Conservation (phyloP, 2,888 invertebrate species). For the Flexamia atlantica region DNA sequence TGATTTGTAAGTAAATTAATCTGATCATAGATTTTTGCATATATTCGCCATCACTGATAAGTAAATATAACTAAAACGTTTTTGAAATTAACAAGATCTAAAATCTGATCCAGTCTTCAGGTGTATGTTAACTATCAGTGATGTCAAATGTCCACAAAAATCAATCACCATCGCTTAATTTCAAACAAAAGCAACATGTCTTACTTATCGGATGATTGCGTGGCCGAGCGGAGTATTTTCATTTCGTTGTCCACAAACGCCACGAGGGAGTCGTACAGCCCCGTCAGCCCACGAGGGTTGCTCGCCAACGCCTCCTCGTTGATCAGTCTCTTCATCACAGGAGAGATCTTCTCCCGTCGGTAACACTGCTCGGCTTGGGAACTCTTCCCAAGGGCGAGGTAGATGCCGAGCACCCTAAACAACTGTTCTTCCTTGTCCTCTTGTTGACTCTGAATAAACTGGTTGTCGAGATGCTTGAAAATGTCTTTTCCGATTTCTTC, state of each 20-base stretch:
- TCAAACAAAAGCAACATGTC: background rate
- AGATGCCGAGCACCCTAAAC: constrained; percentile 73
- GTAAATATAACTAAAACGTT: too few species aligned
- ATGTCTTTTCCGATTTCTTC: constrained; percentile 73
- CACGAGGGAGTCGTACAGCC: constrained; percentile 85
- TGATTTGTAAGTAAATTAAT: too few species aligned
- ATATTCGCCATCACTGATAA: too few species aligned
- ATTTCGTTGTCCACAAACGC: constrained; percentile 85
- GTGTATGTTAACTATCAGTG: too few species aligned
- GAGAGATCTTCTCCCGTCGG: constrained; percentile 82
- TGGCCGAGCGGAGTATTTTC: constrained; percentile 74
- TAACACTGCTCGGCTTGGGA: constrained; percentile 83
- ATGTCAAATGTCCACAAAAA: too few species aligned
- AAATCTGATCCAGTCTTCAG: too few species aligned
- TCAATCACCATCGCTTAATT: too few species aligned
- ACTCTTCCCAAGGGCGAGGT: constrained; percentile 83
- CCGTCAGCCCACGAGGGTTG: constrained; percentile 81
- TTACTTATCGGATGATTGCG: constrained; percentile 73
- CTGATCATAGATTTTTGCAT: too few species aligned
- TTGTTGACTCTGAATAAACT: constrained; percentile 74
- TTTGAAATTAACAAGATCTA: too few species aligned
- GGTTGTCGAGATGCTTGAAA: constrained; percentile 77
- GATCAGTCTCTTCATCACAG: constrained; percentile 84
- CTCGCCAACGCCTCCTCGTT: constrained; percentile 81
- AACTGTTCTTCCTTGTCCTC: constrained; percentile 76